Conservation (phyloP, 2,888 invertebrate species). For the Pediacus dermestoides region DNA sequence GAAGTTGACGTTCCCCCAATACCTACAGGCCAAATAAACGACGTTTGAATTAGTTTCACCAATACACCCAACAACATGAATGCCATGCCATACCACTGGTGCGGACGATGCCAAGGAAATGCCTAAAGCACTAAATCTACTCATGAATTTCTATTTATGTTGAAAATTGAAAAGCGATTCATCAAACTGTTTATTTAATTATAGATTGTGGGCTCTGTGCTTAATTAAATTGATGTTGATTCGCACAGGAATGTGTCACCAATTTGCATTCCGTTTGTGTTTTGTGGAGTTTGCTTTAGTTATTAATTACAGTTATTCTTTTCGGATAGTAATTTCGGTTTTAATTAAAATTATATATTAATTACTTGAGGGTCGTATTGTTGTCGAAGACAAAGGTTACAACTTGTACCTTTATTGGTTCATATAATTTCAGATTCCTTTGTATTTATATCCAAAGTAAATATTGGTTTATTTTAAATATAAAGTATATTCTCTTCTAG, state of each 20-base stretch:
- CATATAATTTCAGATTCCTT: too few relatives aligned
- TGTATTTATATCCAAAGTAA: too few relatives aligned
- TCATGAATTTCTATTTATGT: slow-evolving; percentile 11
- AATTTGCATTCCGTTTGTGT: slow-evolving; percentile 23
- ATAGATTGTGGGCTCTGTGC: slow-evolving; percentile 27
- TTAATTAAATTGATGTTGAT: slow-evolving; percentile 30
- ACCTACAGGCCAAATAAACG: slow-evolving; percentile 19
- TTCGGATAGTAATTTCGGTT: slow-evolving; percentile 20
- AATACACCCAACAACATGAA: too few relatives aligned
- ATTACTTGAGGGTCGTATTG: too few relatives aligned
- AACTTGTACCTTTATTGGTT: too few relatives aligned
- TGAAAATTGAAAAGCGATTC: slow-evolving; percentile 20
- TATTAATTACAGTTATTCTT: slow-evolving; percentile 24
- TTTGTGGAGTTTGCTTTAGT: slow-evolving; percentile 15
- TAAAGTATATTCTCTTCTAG: too few relatives aligned
- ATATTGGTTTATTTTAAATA: slow-evolving; percentile 15
- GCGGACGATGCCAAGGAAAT: too few relatives aligned
- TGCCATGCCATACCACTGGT: too few relatives aligned
- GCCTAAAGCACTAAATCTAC: too few relatives aligned
- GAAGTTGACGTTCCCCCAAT: slow-evolving; percentile 16
- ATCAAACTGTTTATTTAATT: slow-evolving; percentile 31
- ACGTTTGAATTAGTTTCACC: slow-evolving; percentile 19
- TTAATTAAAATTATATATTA: slow-evolving; percentile 23
- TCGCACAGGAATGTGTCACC: slow-evolving; percentile 22
- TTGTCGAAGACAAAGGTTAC: too few relatives aligned